These are phyloP conservation scores for Zaprionus tsacasi DNA, from an alignment of 1,140 invertebrate species.

Conservation along the genomic window DNA sequence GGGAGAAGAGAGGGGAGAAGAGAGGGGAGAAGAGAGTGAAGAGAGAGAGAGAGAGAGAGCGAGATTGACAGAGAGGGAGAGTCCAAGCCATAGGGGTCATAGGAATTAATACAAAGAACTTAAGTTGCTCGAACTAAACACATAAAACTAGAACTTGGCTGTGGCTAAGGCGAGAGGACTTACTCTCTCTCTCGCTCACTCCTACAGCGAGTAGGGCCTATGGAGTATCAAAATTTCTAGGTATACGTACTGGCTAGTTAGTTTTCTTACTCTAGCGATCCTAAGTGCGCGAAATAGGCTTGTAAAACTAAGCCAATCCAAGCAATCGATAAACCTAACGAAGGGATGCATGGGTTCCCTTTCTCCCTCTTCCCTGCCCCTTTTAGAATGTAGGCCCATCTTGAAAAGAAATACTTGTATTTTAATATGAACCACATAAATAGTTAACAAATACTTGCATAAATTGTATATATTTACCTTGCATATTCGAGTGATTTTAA, in stretches of 20 bases:
- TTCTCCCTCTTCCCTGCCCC: neutral
- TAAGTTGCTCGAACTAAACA: neutral
- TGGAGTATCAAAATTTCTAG: too few relatives aligned
- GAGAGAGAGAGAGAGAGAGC: neutral
- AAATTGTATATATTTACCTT: neutral
- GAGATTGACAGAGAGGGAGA: neutral
- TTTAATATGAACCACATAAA: neutral
- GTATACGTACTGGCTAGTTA: too few relatives aligned
- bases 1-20: neutral
- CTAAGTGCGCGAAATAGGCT: too few relatives aligned
- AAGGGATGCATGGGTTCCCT: neutral
- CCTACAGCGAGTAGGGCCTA: too few relatives aligned
- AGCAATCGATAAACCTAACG: too few relatives aligned
- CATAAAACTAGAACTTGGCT: neutral
- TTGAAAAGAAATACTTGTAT: neutral
- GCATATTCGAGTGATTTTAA: slow-evolving; percentile 1
- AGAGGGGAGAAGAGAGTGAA: neutral
- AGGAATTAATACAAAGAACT: neutral
- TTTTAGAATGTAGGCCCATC: too few relatives aligned
- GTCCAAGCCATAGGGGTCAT: neutral
- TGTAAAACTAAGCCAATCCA: too few relatives aligned
- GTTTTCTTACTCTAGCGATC: too few relatives aligned
- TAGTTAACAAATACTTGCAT: neutral
- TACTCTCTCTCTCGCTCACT: too few relatives aligned
- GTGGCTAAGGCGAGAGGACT: too few relatives aligned